These are phyloP conservation scores for Epizoanthus illoricatus DNA, from an alignment of 92 coral and sea anemone species.

Conservation along the genomic window DNA sequence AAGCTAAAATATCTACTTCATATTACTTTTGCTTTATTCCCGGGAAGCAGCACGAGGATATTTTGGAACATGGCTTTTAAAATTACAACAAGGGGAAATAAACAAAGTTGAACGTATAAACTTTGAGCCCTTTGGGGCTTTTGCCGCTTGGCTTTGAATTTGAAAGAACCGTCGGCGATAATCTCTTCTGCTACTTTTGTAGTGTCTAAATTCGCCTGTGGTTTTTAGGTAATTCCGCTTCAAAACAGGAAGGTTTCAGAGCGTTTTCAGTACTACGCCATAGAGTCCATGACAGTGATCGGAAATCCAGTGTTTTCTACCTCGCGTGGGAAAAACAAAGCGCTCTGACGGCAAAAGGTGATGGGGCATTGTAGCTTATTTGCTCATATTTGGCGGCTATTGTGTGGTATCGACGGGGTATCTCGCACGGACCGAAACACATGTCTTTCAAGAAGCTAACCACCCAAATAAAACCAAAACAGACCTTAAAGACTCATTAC, in stretches of 20 bases:
- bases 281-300: conserved; percentile 37
- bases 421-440: conserved; percentile 25
- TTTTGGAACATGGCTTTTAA: neutral
- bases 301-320: conserved; percentile 31
- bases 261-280: conserved; percentile 32
- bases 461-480: conserved; percentile 37
- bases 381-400: conserved; percentile 24
- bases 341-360: conserved; percentile 19
- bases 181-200: neutral
- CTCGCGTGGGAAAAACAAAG: conserved; percentile 41
- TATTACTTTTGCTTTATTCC: neutral
- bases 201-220: conserved; percentile 1
- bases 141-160: neutral
- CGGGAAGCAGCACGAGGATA: neutral
- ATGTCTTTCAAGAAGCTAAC: conserved; percentile 29
- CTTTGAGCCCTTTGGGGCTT: neutral
- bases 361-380: conserved; percentile 20
- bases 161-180: neutral
- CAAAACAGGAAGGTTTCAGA: conserved; percentile 38
- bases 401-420: conserved; percentile 24
- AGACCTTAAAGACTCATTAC: conserved; percentile 35
- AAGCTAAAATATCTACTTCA: too few relatives aligned
- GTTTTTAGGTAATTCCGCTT: neutral
- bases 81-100: neutral
- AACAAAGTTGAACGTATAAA: conserved; percentile 1